phyloP scores from a whole-genome alignment of 30 jellyfish, hydroid and myxozoan genomes.

The Turritopsis rubra region DNA sequence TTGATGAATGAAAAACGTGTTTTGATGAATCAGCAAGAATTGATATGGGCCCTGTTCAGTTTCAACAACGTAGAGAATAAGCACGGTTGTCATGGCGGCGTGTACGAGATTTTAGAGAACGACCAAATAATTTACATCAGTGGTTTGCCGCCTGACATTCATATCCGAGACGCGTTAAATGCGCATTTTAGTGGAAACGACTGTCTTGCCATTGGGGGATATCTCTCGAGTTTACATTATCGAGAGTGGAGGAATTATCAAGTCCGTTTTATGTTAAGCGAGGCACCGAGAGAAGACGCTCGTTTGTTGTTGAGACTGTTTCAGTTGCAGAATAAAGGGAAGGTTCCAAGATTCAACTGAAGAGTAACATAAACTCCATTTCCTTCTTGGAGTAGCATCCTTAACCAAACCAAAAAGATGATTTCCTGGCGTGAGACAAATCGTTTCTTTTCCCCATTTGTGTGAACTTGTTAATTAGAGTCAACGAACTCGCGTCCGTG shows the following conservation, averaged over 20 bases:
- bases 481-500: no score
- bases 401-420: no score
- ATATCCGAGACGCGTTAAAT: conserved; percentile 85
- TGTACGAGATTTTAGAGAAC: conserved; percentile 74
- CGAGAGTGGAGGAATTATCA: conserved; percentile 44
- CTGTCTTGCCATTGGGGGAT: conserved; percentile 71
- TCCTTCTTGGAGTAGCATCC: no score
- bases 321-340: conserved; percentile 74
- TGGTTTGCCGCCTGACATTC: conserved; percentile 90
- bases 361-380: no score
- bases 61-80: conserved; percentile 65
- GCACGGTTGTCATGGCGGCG: conserved; percentile 89
- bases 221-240: conserved; percentile 45
- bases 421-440: no score
- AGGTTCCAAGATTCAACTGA: conserved; percentile 68
- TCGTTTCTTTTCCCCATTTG: no score
- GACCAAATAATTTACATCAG: conserved; percentile 73
- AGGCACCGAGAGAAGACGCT: conserved; percentile 81
- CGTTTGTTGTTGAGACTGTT: conserved; percentile 65
- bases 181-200: conserved; percentile 98
- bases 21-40: conserved; percentile 66
- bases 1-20: conserved; percentile 68
- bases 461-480: no score
- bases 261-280: conserved; percentile 81
- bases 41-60: conserved; percentile 75